phyloP scores from a whole-genome alignment of 2,797 vertebrate genomes.

The Cynopterus sphinx region DNA sequence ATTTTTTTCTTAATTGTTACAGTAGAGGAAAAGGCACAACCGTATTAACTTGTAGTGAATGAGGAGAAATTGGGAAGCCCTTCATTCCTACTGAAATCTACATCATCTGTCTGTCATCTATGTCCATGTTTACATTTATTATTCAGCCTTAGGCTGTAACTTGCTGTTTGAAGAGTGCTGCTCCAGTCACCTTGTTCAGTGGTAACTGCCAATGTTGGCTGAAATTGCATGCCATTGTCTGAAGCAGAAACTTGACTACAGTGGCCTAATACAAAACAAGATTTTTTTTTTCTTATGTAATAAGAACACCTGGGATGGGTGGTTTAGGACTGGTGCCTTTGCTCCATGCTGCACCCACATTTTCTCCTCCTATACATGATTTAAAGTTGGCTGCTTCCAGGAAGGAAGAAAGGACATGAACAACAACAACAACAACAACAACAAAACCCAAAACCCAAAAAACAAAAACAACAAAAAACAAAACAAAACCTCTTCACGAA shows the following conservation, averaged over 20 bases:
- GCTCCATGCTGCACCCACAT: accelerated
- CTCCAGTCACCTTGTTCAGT: background rate
- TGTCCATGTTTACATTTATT: background rate
- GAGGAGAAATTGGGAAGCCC: background rate
- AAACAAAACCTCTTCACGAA: background rate
- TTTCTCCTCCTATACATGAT: background rate
- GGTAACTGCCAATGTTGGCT: background rate
- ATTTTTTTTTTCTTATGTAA: background rate
- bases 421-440: background rate
- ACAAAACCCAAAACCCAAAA: no score
- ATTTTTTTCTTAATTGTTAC: background rate
- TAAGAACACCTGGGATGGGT: background rate
- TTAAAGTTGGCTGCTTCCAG: background rate
- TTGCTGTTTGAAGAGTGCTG: background rate
- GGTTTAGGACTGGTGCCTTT: background rate
- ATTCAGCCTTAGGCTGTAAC: background rate
- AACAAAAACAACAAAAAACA: no score
- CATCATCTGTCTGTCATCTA: background rate
- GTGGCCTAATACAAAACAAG: background rate
- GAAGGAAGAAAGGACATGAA: background rate
- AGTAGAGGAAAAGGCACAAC: background rate
- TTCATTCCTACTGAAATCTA: background rate
- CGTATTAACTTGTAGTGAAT: background rate
- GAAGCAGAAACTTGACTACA: background rate
- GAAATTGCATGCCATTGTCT: background rate